phyloP scores from a whole-genome alignment of 2,888 invertebrate species.

The Eupithecia dodoneata region DNA sequence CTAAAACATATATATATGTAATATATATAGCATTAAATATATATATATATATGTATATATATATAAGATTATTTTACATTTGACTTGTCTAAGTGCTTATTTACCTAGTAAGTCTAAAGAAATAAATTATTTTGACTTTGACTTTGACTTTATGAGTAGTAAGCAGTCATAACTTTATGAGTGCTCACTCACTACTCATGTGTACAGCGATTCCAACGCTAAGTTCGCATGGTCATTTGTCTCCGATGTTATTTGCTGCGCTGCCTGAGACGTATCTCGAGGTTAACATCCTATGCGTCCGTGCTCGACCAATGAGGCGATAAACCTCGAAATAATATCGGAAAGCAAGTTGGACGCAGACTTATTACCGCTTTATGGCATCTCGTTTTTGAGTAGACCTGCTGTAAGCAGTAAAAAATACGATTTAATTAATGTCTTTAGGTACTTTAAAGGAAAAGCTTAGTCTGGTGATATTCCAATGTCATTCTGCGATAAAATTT shows the following conservation, averaged over 20 bases:
- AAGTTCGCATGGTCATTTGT: conserved; percentile 57
- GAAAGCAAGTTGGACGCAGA: conserved; percentile 62
- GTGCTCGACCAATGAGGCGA: conserved; percentile 64
- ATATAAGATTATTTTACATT: too few species aligned
- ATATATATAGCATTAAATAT: too few species aligned
- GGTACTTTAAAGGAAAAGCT: not conserved
- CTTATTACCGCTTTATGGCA: conserved; percentile 54
- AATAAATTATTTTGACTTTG: too few species aligned
- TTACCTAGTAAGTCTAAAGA: too few species aligned
- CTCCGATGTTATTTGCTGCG: conserved; percentile 61
- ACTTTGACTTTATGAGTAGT: too few species aligned
- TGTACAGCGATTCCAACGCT: not conserved
- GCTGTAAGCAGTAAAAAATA: conserved; percentile 3
- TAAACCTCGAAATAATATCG: conserved; percentile 63
- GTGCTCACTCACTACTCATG: too few species aligned
- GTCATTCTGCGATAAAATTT: not conserved
- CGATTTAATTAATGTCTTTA: not conserved
- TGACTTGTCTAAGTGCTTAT: too few species aligned
- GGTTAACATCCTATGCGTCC: conserved; percentile 76
- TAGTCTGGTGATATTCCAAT: not conserved
- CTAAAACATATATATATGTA: too few species aligned
- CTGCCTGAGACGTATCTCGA: conserved; percentile 48
- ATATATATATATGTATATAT: too few species aligned
- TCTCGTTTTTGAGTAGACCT: conserved; percentile 46
- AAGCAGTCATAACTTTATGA: not conserved